phyloP scores from a whole-genome alignment of 2,113 vertebrate species.

The Danionella cerebrum region DNA sequence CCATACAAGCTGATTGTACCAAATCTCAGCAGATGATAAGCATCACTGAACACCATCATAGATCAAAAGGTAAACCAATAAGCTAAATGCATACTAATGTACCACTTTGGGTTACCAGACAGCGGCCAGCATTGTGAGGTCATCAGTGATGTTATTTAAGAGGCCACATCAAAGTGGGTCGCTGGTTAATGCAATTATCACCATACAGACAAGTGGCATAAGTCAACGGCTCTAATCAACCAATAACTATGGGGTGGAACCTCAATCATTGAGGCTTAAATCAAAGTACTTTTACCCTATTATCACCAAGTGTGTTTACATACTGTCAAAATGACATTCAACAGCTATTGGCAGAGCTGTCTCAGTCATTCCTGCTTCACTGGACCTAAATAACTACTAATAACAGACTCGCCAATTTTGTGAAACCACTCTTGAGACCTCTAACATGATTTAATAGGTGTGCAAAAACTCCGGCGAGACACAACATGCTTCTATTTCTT shows the following conservation, averaged over 20 bases:
- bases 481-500: not conserved
- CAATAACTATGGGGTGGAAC: slow-evolving; percentile 10
- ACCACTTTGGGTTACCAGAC: slow-evolving; percentile 5
- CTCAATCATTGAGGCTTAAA: not conserved
- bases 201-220: not conserved
- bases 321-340: not conserved
- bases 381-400: slow-evolving; percentile 24
- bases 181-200: slow-evolving; percentile 10
- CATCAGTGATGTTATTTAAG: not conserved
- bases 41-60: slow-evolving; percentile 7
- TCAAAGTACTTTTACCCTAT: not conserved
- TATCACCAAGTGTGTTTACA: not conserved
- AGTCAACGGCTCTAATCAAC: not conserved
- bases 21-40: not conserved
- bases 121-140: not conserved
- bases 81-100: slow-evolving; percentile 1
- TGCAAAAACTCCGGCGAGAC: not conserved
- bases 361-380: not conserved
- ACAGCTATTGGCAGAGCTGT: not conserved
- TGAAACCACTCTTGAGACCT: not conserved
- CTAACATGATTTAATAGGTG: not conserved
- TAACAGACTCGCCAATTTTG: slow-evolving; percentile 1
- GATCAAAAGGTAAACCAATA: not conserved
- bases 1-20: not conserved
- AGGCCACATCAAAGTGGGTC: not conserved